phyloP scores from a whole-genome alignment of 2,797 vertebrate genomes.

The Pangasius macronema region DNA sequence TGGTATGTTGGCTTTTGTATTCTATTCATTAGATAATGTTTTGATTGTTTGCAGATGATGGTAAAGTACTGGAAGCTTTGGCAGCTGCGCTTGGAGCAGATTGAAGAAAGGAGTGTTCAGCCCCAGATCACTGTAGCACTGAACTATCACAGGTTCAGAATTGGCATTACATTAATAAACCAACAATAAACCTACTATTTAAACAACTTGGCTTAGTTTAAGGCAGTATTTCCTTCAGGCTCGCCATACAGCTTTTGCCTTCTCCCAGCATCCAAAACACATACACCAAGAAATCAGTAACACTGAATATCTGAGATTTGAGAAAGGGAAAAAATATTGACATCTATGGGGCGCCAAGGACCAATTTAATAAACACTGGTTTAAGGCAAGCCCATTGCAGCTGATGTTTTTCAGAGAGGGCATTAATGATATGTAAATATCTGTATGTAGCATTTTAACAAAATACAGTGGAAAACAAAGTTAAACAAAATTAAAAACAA shows the following conservation, averaged over 20 bases:
- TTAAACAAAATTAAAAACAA: not conserved
- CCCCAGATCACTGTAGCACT: constrained; percentile 65
- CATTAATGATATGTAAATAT: not conserved
- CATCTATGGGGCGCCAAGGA: not conserved
- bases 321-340: not conserved
- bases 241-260: not conserved
- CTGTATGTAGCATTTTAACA: not conserved
- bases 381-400: constrained; percentile 1
- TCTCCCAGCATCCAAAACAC: not conserved
- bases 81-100: constrained; percentile 77
- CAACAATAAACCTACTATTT: not conserved
- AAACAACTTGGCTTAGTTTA: not conserved
- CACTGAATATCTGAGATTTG: not conserved
- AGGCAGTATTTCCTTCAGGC: not conserved
- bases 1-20: not conserved
- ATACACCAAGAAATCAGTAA: not conserved
- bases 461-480: constrained; percentile 2
- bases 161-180: not conserved
- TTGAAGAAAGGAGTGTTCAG: constrained; percentile 74
- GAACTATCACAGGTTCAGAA: constrained; percentile 74
- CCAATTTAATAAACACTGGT: not conserved
- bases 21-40: not conserved
- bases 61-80: constrained; percentile 80
- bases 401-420: not conserved
- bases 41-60: constrained; percentile 69